Conservation (phyloP, 2,113 vertebrate species). For the Nothoprocta pentlandii region DNA sequence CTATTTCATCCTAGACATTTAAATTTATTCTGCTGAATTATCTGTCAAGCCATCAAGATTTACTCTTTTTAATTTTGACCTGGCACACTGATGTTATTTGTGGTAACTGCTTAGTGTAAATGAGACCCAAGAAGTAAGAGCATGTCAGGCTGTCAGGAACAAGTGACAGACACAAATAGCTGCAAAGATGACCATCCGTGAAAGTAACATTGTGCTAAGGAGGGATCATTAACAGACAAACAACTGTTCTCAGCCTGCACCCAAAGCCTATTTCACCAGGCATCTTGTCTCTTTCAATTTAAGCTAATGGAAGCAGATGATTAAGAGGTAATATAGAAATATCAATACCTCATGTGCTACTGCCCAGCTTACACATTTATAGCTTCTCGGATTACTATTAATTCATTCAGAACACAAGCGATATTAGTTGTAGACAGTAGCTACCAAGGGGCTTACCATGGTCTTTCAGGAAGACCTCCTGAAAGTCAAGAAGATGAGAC, state of each 20-base stretch:
- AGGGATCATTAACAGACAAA: not conserved
- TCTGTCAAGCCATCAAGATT: not conserved
- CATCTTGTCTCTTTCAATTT: not conserved
- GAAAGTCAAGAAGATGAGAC: not conserved
- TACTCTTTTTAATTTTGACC: not conserved
- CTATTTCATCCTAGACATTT: not conserved
- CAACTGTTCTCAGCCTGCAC: not conserved
- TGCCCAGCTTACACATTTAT: not conserved
- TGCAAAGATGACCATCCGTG: not conserved
- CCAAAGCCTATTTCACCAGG: not conserved
- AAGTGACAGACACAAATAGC: not conserved
- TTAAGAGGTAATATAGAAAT: not conserved
- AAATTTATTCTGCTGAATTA: slow-evolving; percentile 14
- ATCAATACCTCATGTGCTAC: not conserved
- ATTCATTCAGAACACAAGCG: not conserved
- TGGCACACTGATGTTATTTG: not conserved
- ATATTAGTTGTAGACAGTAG: not conserved
- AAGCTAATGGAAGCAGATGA: not conserved
- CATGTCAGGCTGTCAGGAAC: not conserved
- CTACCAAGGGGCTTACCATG: not conserved
- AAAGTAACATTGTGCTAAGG: not conserved
- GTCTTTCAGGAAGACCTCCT: not conserved
- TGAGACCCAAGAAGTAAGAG: not conserved
- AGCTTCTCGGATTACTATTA: not conserved
- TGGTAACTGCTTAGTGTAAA: not conserved